Evolutionary conservation across 2,113 vertebrate genomes (phyloP).

Genomic region (Sinosuthora webbiana): DNA sequence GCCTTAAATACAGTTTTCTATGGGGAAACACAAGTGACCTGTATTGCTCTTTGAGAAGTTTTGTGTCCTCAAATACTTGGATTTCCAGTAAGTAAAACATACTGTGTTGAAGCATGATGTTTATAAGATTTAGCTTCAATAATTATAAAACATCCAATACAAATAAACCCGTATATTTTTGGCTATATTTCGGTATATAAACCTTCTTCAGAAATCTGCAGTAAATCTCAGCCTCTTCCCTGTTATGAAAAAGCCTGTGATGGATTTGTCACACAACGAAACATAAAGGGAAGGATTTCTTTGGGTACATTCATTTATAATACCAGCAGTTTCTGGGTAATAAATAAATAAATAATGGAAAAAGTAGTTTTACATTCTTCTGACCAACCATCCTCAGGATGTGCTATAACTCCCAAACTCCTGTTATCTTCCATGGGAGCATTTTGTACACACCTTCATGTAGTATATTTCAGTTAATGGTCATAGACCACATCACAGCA

Average conservation of each 20-base stretch:
- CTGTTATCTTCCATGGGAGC: neutral
- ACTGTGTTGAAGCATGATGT: neutral
- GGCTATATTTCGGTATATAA: neutral
- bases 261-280: conserved; percentile 1
- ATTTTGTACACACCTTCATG: neutral
- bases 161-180: neutral
- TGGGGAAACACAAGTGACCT: neutral
- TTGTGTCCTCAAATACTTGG: neutral
- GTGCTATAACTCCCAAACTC: neutral
- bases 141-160: neutral
- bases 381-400: neutral
- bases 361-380: neutral
- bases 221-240: neutral
- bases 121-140: neutral
- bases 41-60: neutral
- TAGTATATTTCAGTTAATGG: neutral
- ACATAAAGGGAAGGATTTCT: neutral
- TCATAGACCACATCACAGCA: neutral
- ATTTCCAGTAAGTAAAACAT: neutral
- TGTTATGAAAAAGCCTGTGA: neutral
- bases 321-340: neutral
- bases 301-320: conserved; percentile 32
- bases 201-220: neutral
- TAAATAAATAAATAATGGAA: neutral
- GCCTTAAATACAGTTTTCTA: neutral